phyloP scores from a whole-genome alignment of 2,797 vertebrate genomes.

The Cirrhinus mrigala region DNA sequence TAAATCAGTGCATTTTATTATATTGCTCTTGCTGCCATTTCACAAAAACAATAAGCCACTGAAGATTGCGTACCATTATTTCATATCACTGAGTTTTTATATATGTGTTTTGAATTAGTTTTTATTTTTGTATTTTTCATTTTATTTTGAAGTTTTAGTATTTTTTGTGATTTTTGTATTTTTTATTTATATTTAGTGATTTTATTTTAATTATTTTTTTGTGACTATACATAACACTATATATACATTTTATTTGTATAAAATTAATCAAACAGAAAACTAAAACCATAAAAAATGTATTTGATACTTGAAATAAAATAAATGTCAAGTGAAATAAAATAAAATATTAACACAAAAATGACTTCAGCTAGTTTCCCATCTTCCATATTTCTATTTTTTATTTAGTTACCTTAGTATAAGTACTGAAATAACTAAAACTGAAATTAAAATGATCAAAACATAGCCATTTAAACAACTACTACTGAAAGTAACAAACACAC shows the following conservation, averaged over 20 bases:
- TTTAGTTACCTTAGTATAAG: background rate
- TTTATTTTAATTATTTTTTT: background rate
- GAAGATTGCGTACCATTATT: background rate
- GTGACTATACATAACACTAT: too few species aligned
- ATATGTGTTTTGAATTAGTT: too few species aligned
- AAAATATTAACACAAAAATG: background rate
- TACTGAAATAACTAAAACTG: background rate
- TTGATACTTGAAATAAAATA: background rate
- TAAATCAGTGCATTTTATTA: background rate
- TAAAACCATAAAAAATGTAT: background rate
- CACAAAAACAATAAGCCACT: background rate
- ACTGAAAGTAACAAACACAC: too few species aligned
- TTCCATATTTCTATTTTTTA: background rate
- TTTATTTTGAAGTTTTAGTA: background rate
- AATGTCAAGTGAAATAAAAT: too few species aligned
- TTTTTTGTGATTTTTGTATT: background rate
- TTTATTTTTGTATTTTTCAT: background rate
- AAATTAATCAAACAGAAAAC: too few species aligned
- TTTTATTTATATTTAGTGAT: background rate
- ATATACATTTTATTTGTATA: background rate
- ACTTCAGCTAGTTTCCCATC: too few species aligned
- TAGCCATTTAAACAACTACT: background rate
- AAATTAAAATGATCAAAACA: background rate
- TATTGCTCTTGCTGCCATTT: background rate
- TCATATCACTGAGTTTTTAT: background rate